Percentiles rank a stretch among this genome's conserved stretches.
Evolutionary conservation across 2,113 vertebrate genomes (phyloP).

Genomic region (Caranx melampygus): DNA sequence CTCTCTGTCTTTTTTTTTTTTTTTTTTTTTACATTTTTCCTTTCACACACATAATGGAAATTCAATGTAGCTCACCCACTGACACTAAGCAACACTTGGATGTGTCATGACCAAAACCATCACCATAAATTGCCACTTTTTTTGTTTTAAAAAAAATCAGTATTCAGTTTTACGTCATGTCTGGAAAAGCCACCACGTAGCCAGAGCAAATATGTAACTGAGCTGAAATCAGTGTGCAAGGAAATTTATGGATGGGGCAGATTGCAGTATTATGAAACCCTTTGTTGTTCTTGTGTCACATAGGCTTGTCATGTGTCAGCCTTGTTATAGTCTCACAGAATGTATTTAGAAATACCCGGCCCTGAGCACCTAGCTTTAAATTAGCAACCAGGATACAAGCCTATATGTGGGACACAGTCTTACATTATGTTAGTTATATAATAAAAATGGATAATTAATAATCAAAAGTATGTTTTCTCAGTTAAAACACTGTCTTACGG

Average conservation of each 20-base stretch:
- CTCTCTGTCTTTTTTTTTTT: too few species aligned
- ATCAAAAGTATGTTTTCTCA: not conserved
- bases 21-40: not conserved
- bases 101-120: not conserved
- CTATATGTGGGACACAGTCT: not conserved
- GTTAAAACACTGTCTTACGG: not conserved
- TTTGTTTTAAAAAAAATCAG: not conserved
- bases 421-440: not conserved
- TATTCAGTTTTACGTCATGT: not conserved
- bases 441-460: not conserved
- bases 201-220: not conserved
- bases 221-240: not conserved
- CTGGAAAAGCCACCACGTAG: not conserved
- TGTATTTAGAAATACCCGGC: not conserved
- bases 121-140: not conserved
- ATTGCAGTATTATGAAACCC: not conserved
- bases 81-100: slow-evolving; percentile 3
- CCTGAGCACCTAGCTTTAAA: not conserved
- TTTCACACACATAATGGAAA: not conserved
- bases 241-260: not conserved
- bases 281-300: slow-evolving; percentile 5
- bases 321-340: not conserved
- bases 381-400: not conserved
- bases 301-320: not conserved
- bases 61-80: slow-evolving; percentile 10